Conservation (phyloP, 2,113 vertebrate species). For the Periophthalmodon schlosseri region DNA sequence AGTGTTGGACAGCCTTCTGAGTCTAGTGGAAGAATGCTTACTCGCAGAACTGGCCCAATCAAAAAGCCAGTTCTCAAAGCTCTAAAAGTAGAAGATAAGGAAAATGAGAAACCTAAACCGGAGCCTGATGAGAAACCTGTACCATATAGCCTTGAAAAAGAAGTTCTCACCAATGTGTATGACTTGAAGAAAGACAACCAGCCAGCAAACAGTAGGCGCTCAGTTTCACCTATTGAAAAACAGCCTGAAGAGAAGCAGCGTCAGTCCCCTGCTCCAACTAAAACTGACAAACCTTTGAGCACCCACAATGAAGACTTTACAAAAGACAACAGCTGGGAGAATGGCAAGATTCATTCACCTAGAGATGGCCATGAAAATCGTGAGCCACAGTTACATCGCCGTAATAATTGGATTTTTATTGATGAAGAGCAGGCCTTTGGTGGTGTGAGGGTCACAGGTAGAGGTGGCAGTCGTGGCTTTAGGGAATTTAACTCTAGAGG, state of each 20-base stretch:
- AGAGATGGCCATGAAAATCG: constrained; percentile 72
- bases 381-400: constrained; percentile 81
- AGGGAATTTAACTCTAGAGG: constrained; percentile 89
- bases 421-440: constrained; percentile 97
- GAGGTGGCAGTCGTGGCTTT: constrained; percentile 87
- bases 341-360: constrained; percentile 62
- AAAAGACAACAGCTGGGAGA: constrained; percentile 82
- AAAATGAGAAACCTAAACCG: constrained; percentile 90
- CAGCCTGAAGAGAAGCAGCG: constrained; percentile 73
- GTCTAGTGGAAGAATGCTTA: constrained; percentile 77
- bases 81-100: constrained; percentile 96
- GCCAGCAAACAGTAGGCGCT: constrained; percentile 61
- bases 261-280: constrained; percentile 58
- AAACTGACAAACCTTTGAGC: constrained; percentile 72
- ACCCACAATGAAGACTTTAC: constrained; percentile 75
- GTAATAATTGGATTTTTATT: constrained; percentile 98
- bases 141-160: constrained; percentile 80
- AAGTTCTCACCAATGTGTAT: constrained; percentile 71
- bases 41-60: constrained; percentile 90
- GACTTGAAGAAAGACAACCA: constrained; percentile 82
- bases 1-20: constrained; percentile 82
- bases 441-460: constrained; percentile 80
- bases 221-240: constrained; percentile 75
- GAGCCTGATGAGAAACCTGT: constrained; percentile 82
- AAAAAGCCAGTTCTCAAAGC: constrained; percentile 98